phyloP scores from a whole-genome alignment of 30 jellyfish, hydroid and myxozoan genomes.

The Aurelia aurita region DNA sequence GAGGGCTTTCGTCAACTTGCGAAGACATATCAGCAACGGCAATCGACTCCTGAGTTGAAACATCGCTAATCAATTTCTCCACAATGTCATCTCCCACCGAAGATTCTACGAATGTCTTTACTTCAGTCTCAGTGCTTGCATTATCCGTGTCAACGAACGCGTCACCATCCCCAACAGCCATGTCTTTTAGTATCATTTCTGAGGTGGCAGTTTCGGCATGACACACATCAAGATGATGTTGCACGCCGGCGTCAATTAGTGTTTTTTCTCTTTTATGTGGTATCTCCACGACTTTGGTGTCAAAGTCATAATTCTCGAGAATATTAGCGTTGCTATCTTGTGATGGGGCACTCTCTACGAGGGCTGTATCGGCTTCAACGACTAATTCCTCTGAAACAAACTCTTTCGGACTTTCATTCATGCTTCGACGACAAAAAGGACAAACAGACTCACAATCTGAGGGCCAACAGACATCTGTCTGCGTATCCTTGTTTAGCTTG shows the following conservation, averaged over 20 bases:
- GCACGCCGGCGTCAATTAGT: slow-evolving; percentile 19
- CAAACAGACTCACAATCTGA: not conserved
- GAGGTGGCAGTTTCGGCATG: slow-evolving; percentile 43
- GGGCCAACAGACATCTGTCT: slow-evolving; percentile 23
- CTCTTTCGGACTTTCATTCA: not conserved
- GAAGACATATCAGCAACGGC: slow-evolving; percentile 25
- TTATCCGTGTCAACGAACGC: slow-evolving; percentile 5
- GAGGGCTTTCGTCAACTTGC: slow-evolving; percentile 20
- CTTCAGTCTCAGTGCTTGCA: slow-evolving; percentile 68
- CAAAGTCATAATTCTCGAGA: not conserved
- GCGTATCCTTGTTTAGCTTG: slow-evolving; percentile 30
- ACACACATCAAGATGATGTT: not conserved
- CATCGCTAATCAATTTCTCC: slow-evolving; percentile 32
- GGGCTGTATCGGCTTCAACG: not conserved
- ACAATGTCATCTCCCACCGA: slow-evolving; percentile 52
- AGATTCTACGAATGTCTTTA: slow-evolving; percentile 3
- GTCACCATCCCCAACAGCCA: slow-evolving; percentile 19
- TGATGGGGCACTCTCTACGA: not conserved
- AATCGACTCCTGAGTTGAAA: slow-evolving; percentile 32
- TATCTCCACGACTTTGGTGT: not conserved
- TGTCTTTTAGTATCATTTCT: not conserved
- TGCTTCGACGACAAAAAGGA: slow-evolving; percentile 18
- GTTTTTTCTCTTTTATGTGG: not conserved
- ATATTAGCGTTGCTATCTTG: not conserved
- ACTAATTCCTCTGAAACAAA: not conserved